These are phyloP conservation scores for Lasioglossum vierecki DNA, from an alignment of 2,888 invertebrate genomes.

Conservation along the genomic window DNA sequence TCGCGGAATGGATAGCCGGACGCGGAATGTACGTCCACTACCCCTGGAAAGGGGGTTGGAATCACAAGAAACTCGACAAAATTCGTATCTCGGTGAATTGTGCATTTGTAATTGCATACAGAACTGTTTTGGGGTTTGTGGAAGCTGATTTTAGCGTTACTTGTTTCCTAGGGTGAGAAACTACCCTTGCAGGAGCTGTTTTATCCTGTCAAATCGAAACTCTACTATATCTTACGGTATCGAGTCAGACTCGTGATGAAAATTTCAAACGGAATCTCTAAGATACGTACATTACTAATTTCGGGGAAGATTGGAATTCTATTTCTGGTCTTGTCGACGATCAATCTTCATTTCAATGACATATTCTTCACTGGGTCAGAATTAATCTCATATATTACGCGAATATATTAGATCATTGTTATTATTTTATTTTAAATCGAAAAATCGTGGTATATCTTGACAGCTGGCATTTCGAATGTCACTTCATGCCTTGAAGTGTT, in stretches of 20 bases:
- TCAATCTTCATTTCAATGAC: too few relatives aligned
- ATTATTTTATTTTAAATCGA: too few relatives aligned
- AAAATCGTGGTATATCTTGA: too few relatives aligned
- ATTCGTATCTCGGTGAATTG: not conserved
- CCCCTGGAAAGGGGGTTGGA: not conserved
- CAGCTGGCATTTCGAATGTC: too few relatives aligned
- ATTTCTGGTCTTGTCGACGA: too few relatives aligned
- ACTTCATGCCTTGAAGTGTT: too few relatives aligned
- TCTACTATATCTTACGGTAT: not conserved
- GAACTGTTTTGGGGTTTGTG: not conserved
- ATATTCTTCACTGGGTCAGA: too few relatives aligned
- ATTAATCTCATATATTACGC: too few relatives aligned
- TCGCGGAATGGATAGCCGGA: slow-evolving; percentile 41
- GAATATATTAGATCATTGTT: too few relatives aligned
- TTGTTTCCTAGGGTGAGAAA: not conserved
- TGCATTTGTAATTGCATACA: not conserved
- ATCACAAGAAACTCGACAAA: not conserved
- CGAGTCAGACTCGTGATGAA: not conserved
- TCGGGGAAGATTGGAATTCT: not conserved
- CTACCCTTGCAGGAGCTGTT: not conserved
- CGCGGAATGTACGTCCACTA: slow-evolving; percentile 11
- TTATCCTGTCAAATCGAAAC: not conserved
- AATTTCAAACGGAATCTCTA: not conserved
- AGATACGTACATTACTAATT: not conserved
- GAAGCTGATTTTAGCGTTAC: not conserved